Percentiles rank a stretch among this genome's conserved stretches.
Evolutionary conservation across 2,113 vertebrate species (phyloP).

Genomic region (Solenodon paradoxus): DNA sequence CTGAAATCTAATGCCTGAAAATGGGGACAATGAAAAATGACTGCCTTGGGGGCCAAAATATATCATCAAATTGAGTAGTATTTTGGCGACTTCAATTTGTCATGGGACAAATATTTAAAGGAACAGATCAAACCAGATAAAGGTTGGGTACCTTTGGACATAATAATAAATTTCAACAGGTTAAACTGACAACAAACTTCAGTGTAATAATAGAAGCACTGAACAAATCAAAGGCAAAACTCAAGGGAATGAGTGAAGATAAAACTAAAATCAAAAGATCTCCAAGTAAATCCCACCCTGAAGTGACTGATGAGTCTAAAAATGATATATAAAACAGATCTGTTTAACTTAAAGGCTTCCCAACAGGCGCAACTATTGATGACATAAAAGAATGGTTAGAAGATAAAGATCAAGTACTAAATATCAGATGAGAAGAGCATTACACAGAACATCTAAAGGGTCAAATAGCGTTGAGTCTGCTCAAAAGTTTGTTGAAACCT

Average conservation of each 20-base stretch:
- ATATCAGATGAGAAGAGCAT: slow-evolving; percentile 85
- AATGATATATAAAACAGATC: slow-evolving; percentile 91
- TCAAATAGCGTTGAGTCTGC: slow-evolving; percentile 86
- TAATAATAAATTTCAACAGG: neutral
- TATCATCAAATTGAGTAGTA: slow-evolving; percentile 88
- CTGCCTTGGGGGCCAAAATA: slow-evolving; percentile 89
- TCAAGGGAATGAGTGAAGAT: slow-evolving; percentile 72
- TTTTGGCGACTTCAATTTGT: neutral
- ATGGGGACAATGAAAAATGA: slow-evolving; percentile 84
- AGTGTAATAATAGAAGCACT: slow-evolving; percentile 86
- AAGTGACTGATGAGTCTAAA: slow-evolving; percentile 91
- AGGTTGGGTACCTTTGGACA: neutral
- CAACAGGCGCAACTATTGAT: slow-evolving; percentile 88
- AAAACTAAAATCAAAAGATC: slow-evolving; percentile 90
- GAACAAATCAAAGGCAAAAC: slow-evolving; percentile 78
- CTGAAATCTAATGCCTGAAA: slow-evolving; percentile 86
- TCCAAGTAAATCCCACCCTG: slow-evolving; percentile 87
- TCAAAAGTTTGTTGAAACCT: slow-evolving; percentile 87
- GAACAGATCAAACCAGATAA: neutral
- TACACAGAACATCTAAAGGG: slow-evolving; percentile 91
- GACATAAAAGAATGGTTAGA: slow-evolving; percentile 92
- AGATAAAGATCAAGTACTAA: slow-evolving; percentile 88
- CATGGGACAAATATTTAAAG: neutral
- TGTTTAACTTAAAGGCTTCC: slow-evolving; percentile 95
- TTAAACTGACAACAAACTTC: slow-evolving; percentile 88